Conservation (phyloP, 1,140 invertebrate species). For the Drosophila orosa region DNA sequence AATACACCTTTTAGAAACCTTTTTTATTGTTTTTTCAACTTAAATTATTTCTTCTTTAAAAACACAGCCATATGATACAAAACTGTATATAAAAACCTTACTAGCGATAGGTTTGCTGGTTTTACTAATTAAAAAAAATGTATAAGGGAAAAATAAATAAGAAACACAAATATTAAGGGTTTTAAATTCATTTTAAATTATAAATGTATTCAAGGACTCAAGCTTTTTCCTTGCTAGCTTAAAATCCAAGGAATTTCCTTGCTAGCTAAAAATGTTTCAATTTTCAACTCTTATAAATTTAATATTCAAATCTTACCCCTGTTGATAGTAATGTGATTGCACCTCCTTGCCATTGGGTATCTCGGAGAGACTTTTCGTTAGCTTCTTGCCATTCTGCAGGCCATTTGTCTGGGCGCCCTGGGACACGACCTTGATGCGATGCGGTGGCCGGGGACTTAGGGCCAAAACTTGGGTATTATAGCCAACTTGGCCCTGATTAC, state of each 20-base stretch:
- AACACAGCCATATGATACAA: too few species aligned
- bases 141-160: too few species aligned
- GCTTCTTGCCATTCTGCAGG: conserved; percentile 88
- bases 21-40: too few species aligned
- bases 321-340: conserved; percentile 52
- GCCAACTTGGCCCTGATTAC: conserved; percentile 85
- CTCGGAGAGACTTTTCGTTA: conserved; percentile 94
- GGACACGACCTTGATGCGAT: conserved; percentile 93
- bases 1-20: too few species aligned
- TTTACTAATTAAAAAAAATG: too few species aligned
- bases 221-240: too few species aligned
- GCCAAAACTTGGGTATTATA: conserved; percentile 89
- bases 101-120: too few species aligned
- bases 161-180: too few species aligned
- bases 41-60: too few species aligned
- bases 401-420: conserved; percentile 95
- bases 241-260: background rate
- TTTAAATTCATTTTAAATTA: too few species aligned
- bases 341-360: conserved; percentile 84
- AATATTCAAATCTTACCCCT: conserved; percentile 39
- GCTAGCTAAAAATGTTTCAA: background rate
- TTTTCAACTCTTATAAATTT: background rate
- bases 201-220: too few species aligned
- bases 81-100: too few species aligned
- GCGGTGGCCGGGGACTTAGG: conserved; percentile 90